Evolutionary conservation across 2,113 vertebrate genomes (phyloP).

Genomic region (Emydura subglobosa): DNA sequence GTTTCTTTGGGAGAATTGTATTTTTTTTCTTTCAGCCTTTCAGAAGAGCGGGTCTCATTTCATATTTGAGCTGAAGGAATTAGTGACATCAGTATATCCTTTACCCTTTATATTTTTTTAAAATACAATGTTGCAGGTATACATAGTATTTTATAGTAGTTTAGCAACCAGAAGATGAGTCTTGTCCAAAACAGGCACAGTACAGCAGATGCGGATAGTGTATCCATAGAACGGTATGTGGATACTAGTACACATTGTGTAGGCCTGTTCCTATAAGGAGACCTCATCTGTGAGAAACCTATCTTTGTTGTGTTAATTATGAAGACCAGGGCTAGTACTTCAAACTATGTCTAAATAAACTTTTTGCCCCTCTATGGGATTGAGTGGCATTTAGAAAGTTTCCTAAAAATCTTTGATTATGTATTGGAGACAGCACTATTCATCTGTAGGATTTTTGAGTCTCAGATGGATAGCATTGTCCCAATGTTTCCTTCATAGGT

Average conservation of each 20-base stretch:
- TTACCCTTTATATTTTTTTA: neutral
- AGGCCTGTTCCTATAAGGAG: neutral
- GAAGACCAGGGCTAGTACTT: neutral
- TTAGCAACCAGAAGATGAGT: neutral
- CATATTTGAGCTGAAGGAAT: neutral
- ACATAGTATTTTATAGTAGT: neutral
- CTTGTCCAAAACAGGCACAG: rapidly evolving
- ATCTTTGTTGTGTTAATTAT: neutral
- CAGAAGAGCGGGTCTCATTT: neutral
- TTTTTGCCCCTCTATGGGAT: neutral
- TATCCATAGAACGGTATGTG: neutral
- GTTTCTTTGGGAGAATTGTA: rapidly evolving
- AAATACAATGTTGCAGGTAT: neutral
- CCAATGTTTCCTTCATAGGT: rapidly evolving
- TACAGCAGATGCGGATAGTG: neutral
- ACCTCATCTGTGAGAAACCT: neutral
- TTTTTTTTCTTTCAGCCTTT: neutral
- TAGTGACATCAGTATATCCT: neutral
- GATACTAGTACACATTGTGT: neutral
- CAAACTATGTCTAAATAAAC: neutral
- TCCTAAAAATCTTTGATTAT: neutral
- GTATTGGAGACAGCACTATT: neutral
- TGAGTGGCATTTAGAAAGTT: neutral
- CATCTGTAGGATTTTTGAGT: neutral
- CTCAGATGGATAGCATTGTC: neutral